Evolutionary conservation across 2,888 invertebrate species (phyloP).

Genomic region (Rhodophaea formosa): DNA sequence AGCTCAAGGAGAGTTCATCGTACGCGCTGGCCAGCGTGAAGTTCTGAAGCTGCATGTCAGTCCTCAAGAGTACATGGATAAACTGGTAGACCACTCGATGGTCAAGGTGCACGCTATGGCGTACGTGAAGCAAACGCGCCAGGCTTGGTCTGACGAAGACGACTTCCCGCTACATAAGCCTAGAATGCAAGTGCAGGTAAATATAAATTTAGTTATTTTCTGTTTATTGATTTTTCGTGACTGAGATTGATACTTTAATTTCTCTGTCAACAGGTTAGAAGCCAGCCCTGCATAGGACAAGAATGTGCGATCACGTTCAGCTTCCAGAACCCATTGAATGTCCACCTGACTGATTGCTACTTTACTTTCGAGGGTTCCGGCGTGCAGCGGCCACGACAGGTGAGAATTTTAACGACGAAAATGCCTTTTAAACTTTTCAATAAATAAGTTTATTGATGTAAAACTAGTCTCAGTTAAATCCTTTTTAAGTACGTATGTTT

Average conservation of each 20-base stretch:
- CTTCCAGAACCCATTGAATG: slow-evolving; percentile 85
- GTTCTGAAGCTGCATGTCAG: slow-evolving; percentile 82
- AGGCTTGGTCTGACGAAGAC: slow-evolving; percentile 88
- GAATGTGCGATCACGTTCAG: slow-evolving; percentile 80
- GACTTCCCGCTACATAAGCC: slow-evolving; percentile 87
- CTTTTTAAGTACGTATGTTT: too few species aligned
- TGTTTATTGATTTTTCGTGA: not conserved
- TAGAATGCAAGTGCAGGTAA: slow-evolving; percentile 83
- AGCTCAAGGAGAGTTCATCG: slow-evolving; percentile 81
- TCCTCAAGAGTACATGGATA: slow-evolving; percentile 85
- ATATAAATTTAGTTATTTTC: not conserved
- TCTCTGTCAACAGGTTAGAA: slow-evolving; percentile 54
- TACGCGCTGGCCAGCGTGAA: slow-evolving; percentile 83
- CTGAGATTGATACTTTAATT: not conserved
- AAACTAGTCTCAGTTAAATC: too few species aligned
- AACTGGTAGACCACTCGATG: slow-evolving; percentile 85
- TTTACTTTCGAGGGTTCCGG: slow-evolving; percentile 87
- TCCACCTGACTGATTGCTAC: slow-evolving; percentile 83
- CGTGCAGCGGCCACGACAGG: slow-evolving; percentile 82
- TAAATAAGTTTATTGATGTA: not conserved
- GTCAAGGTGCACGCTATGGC: slow-evolving; percentile 88
- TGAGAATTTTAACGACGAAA: slow-evolving; percentile 36
- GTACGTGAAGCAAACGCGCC: slow-evolving; percentile 86
- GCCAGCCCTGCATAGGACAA: slow-evolving; percentile 76
- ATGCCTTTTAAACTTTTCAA: not conserved